Conservation (phyloP, 2,888 invertebrate genomes). For the Nymphalis polychloros region DNA sequence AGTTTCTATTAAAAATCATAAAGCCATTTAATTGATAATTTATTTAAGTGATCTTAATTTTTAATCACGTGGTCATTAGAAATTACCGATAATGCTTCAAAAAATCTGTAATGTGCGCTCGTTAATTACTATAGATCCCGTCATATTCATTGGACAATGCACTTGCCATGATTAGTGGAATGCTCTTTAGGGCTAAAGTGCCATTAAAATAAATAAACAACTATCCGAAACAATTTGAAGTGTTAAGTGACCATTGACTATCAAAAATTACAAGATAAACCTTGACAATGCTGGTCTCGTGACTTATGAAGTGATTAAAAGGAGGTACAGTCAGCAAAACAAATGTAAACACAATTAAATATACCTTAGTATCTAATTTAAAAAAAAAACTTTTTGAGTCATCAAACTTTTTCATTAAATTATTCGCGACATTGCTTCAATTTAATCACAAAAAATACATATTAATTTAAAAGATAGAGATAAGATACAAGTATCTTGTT, state of each 20-base stretch:
- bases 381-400: too few relatives aligned
- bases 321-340: constrained; percentile 55
- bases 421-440: too few relatives aligned
- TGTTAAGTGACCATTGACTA: constrained; percentile 79
- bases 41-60: constrained; percentile 21
- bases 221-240: constrained; percentile 75
- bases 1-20: not conserved
- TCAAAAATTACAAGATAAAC: constrained; percentile 80
- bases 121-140: constrained; percentile 72
- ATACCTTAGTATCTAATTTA: too few relatives aligned
- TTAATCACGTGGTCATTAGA: constrained; percentile 6
- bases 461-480: too few relatives aligned
- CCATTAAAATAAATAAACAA: constrained; percentile 78
- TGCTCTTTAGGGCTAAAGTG: constrained; percentile 69
- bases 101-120: constrained; percentile 19
- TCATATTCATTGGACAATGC: constrained; percentile 78
- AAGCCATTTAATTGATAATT: not conserved
- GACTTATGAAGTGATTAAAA: constrained; percentile 80
- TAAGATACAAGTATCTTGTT: too few relatives aligned
- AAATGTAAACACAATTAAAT: constrained; percentile 3
- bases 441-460: too few relatives aligned
- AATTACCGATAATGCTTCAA: constrained; percentile 15
- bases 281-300: constrained; percentile 68
- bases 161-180: constrained; percentile 75
- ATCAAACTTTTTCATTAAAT: too few relatives aligned